A percentile compares a stretch with the other conserved stretches of the same genome.
These are phyloP conservation scores for Alouatta palliata DNA, from an alignment of 2,113 vertebrate species.

Conservation along the genomic window DNA sequence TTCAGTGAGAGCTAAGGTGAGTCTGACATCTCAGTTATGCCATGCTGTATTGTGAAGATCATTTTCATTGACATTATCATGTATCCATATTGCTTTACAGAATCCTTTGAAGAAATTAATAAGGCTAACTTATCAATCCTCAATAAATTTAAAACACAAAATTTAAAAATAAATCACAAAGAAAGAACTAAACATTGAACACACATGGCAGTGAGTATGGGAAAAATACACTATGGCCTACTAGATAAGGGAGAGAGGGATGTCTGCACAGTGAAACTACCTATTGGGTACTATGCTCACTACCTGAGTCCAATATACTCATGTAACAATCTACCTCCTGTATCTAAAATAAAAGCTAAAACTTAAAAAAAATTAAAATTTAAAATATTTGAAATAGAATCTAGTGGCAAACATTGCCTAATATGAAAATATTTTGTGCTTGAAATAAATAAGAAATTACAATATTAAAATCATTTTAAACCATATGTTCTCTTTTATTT, in stretches of 20 bases:
- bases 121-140: not conserved
- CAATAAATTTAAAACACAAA: not conserved
- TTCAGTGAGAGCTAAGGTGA: not conserved
- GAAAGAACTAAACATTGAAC: not conserved
- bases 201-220: too few relatives aligned
- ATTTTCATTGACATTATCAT: not conserved
- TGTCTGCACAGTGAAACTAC: too few relatives aligned
- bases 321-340: too few relatives aligned
- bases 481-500: not conserved
- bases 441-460: constrained; percentile 19
- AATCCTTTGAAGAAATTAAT: not conserved
- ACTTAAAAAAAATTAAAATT: too few relatives aligned
- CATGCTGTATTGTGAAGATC: not conserved
- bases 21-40: not conserved
- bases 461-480: not conserved
- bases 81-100: not conserved
- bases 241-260: too few relatives aligned
- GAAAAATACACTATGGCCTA: too few relatives aligned
- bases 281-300: too few relatives aligned
- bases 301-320: too few relatives aligned
- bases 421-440: not conserved
- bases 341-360: too few relatives aligned
- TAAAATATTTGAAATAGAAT: not conserved
- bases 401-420: not conserved
- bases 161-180: not conserved